A percentile compares a stretch with the other conserved stretches of the same genome.
phyloP scores from a whole-genome alignment of 64 coral and sea anemone genomes.

The Dendronephthya gigantea region DNA sequence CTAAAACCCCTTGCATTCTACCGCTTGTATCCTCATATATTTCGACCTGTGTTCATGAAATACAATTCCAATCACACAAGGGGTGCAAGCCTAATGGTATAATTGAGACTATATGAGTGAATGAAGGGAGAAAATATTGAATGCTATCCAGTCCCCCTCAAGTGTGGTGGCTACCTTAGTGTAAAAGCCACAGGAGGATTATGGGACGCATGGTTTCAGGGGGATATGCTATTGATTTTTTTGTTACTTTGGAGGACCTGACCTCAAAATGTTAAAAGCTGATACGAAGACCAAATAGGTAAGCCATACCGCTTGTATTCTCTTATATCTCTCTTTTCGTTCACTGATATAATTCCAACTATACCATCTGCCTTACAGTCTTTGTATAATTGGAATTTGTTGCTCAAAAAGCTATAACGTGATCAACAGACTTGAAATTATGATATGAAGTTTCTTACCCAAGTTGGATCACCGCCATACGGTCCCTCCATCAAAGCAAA shows the following conservation, averaged over 20 bases:
- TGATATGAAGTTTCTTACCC: too few species aligned
- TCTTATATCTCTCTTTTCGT: neutral
- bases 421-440: too few species aligned
- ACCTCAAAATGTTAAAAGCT: neutral
- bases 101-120: neutral
- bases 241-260: neutral
- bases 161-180: neutral
- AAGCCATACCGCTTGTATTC: neutral
- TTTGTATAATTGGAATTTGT: neutral
- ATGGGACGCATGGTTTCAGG: neutral
- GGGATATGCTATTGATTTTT: neutral
- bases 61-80: neutral
- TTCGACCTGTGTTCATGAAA: conserved; percentile 4
- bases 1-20: neutral
- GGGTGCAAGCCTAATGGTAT: neutral
- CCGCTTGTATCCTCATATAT: neutral
- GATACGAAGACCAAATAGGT: neutral
- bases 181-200: neutral
- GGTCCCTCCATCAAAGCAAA: too few species aligned
- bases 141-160: neutral
- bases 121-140: neutral
- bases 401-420: too few species aligned
- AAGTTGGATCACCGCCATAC: too few species aligned
- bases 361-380: neutral
- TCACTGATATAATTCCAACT: neutral